Evolutionary conservation across 2,113 vertebrate species (phyloP).

Genomic region (Rhombomys opimus): DNA sequence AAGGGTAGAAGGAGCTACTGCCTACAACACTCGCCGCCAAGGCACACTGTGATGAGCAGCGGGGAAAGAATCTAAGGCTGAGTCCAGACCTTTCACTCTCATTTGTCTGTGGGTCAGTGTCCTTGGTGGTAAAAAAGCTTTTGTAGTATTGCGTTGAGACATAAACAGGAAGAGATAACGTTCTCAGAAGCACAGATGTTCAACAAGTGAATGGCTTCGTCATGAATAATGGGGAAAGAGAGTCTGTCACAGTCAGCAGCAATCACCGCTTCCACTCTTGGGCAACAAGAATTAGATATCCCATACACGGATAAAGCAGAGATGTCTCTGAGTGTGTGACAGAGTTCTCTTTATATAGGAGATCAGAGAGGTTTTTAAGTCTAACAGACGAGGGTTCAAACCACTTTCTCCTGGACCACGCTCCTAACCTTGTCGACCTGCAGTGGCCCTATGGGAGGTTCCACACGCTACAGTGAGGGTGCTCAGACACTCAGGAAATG

Average conservation of each 20-base stretch:
- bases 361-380: neutral
- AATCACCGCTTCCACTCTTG: neutral
- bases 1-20: neutral
- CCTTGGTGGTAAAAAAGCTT: neutral
- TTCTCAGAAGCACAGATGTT: neutral
- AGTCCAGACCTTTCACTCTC: neutral
- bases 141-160: neutral
- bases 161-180: neutral
- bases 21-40: neutral
- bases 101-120: neutral
- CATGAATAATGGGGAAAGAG: neutral
- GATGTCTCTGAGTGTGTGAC: neutral
- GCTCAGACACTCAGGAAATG: neutral
- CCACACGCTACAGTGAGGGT: conserved; percentile 5
- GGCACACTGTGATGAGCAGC: neutral
- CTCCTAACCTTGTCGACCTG: neutral
- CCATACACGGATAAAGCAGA: neutral
- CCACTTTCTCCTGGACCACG: neutral
- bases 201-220: neutral
- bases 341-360: neutral
- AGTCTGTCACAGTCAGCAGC: neutral
- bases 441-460: neutral
- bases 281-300: conserved; percentile 21
- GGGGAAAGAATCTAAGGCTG: neutral
- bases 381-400: neutral